Evolutionary conservation across 2,113 vertebrate genomes (phyloP), one percentile per base, ranked within the genome.

Genomic region (Callochromis pleurospilus): DNA sequence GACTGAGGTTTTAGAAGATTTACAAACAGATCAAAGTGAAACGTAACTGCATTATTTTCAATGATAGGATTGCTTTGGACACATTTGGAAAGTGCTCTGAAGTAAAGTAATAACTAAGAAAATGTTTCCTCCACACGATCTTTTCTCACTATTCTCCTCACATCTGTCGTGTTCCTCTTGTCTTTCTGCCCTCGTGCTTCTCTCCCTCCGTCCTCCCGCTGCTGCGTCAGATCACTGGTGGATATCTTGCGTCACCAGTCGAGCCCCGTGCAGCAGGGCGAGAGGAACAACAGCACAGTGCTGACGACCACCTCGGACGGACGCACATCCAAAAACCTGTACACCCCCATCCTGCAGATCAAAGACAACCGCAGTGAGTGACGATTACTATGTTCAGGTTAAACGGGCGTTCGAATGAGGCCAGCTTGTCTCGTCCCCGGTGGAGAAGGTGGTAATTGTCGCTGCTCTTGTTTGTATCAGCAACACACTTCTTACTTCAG

Each of bases 191-290:
- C 9, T 75, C 33, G 29, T 47, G 31, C 77, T 36, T 54, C 10
- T 40, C 26, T 73, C 26, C 21, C 17, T 3, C 31, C 17, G 1
- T 51, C 12, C 9, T 2, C 7, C 77, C 60, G 53, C 56, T 12
- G 15, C 85, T 79, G 24, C 15, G 36, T 79, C 87, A 98, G 98
- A 89, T 97, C 97, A 7, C 95, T 98, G 94, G 98, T 98, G 90
- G 98, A 98, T 58, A 98, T 98, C 83, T 89, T 98, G 33, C 96
- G 98, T 54, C 97, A 98, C 88, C 98, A 98, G 92, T 97, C 97
- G 1, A 97, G 97, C 29, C 97, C 97, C 3, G 95, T 96, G 85
- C 95, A 96, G 79, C 97, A 94, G 40, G 95, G 96, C 0, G 97
- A 97, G 94, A 93, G 98, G 86, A 97, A 97, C 88, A 97, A 97